A percentile compares a stretch with the other conserved stretches of the same genome.
phyloP scores from a whole-genome alignment of 2,797 vertebrate species.

The Liparis tanakae region DNA sequence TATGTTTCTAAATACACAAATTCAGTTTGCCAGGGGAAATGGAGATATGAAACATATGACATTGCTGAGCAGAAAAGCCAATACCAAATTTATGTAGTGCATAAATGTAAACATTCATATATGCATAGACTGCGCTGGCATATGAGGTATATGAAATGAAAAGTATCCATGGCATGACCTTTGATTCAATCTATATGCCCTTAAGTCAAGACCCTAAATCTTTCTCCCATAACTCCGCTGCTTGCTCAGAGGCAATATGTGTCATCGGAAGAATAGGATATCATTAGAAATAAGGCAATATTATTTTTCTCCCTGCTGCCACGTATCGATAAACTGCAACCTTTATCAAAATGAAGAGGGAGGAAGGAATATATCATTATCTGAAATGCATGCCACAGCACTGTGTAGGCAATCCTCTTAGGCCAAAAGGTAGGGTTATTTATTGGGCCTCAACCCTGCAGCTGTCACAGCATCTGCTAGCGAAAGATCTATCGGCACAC shows the following conservation, averaged over 20 bases:
- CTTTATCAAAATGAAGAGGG: slow-evolving; percentile 78
- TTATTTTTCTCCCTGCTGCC: slow-evolving; percentile 70
- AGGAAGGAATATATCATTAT: slow-evolving; percentile 75
- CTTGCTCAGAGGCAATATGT: slow-evolving; percentile 66
- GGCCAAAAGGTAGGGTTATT: slow-evolving; percentile 72
- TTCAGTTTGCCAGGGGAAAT: slow-evolving; percentile 59
- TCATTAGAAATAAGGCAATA: slow-evolving; percentile 74
- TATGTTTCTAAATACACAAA: slow-evolving; percentile 69
- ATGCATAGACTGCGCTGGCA: slow-evolving; percentile 49
- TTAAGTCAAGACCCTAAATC: slow-evolving; percentile 77
- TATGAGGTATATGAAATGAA: slow-evolving; percentile 71
- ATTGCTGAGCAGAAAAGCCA: slow-evolving; percentile 53
- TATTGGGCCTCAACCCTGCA: slow-evolving; percentile 52
- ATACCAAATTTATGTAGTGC: slow-evolving; percentile 62
- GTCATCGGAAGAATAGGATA: slow-evolving; percentile 71
- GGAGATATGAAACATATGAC: slow-evolving; percentile 65
- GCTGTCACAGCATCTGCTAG: slow-evolving; percentile 63
- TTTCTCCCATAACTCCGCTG: slow-evolving; percentile 63
- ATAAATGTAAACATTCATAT: slow-evolving; percentile 67
- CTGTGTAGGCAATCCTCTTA: slow-evolving; percentile 79
- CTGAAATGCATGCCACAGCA: slow-evolving; percentile 65
- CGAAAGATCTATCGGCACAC: slow-evolving; percentile 74
- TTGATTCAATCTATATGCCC: slow-evolving; percentile 71
- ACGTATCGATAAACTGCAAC: slow-evolving; percentile 70
- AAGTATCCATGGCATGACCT: slow-evolving; percentile 74